These are phyloP conservation scores for Chlorops oryzae DNA, from an alignment of 1,140 invertebrate species.

Conservation along the genomic window DNA sequence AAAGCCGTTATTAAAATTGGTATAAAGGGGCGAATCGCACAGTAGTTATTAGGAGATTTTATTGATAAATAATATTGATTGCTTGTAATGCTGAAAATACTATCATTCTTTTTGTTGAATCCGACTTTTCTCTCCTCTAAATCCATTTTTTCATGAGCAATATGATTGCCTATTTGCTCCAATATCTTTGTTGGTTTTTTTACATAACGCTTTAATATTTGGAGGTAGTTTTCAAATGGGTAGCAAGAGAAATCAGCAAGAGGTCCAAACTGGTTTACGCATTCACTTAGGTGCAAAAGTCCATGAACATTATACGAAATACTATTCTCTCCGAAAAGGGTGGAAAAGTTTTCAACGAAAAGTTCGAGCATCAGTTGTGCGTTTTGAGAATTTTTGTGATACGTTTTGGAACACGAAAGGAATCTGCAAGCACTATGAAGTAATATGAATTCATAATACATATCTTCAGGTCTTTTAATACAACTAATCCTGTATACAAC, in stretches of 20 bases:
- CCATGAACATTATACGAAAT: conserved; percentile 1
- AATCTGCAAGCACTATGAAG: conserved; percentile 16
- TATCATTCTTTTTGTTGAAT: not conserved
- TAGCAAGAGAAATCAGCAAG: not conserved
- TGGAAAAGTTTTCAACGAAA: not conserved
- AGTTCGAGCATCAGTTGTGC: not conserved
- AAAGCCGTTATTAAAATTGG: not conserved
- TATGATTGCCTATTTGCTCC: not conserved
- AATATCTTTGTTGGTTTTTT: not conserved
- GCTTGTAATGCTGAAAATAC: not conserved
- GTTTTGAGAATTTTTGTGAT: not conserved
- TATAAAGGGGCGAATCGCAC: not conserved
- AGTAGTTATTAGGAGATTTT: not conserved
- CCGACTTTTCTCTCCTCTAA: not conserved
- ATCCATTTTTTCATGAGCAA: not conserved
- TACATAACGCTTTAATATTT: not conserved
- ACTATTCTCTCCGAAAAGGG: not conserved
- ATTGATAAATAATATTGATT: not conserved
- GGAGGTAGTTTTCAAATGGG: not conserved
- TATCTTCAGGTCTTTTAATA: conserved; percentile 10
- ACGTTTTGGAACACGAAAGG: not conserved
- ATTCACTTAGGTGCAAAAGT: not conserved
- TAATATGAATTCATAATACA: conserved; percentile 12
- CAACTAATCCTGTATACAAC: conserved; percentile 17
- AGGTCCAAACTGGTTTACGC: not conserved